phyloP scores from a whole-genome alignment of 2,888 invertebrate genomes.

The Lymantria monacha region DNA sequence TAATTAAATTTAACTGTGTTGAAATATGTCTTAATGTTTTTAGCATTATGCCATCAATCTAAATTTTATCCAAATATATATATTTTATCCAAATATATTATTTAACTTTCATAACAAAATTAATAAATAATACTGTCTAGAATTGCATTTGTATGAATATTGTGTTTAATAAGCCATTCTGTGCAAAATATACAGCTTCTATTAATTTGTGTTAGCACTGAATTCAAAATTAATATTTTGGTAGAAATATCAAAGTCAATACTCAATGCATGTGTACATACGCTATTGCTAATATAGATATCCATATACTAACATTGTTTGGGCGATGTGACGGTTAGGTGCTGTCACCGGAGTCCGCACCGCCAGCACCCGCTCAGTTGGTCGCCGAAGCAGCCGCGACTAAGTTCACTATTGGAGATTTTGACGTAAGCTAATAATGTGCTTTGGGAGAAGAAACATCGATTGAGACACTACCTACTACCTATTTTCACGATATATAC shows the following conservation, averaged over 20 bases:
- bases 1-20: too few relatives aligned
- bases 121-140: too few relatives aligned
- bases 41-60: too few relatives aligned
- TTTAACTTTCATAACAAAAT: too few relatives aligned
- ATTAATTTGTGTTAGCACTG: too few relatives aligned
- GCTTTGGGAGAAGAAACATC: neutral
- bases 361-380: constrained; percentile 84
- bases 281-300: constrained; percentile 32
- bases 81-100: too few relatives aligned
- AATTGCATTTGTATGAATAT: too few relatives aligned
- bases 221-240: too few relatives aligned
- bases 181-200: too few relatives aligned
- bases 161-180: too few relatives aligned
- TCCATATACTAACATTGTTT: constrained; percentile 19
- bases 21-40: too few relatives aligned
- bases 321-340: constrained; percentile 61
- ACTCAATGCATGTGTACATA: constrained; percentile 1
- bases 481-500: neutral
- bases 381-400: constrained; percentile 73
- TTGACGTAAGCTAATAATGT: constrained; percentile 83
- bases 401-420: constrained; percentile 89
- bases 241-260: neutral
- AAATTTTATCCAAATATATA: too few relatives aligned
- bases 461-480: neutral
- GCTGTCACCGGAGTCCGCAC: constrained; percentile 79